These are phyloP conservation scores for Exocentrus adspersus DNA, from an alignment of 2,888 invertebrate species.

Conservation along the genomic window DNA sequence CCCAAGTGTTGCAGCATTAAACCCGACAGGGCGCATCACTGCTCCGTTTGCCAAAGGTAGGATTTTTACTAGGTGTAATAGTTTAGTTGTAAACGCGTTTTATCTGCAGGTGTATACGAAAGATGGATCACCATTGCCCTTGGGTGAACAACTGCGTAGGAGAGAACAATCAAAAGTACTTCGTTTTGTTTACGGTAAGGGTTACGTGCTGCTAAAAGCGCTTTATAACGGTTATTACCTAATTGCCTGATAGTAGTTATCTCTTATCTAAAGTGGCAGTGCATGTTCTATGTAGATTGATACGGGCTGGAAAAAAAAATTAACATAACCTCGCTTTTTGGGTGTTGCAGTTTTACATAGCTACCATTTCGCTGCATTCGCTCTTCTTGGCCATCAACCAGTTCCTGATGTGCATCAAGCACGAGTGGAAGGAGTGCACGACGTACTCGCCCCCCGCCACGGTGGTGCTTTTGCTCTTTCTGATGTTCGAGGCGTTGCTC, in stretches of 20 bases:
- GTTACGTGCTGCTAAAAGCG: not conserved
- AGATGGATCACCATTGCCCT: slow-evolving; percentile 92
- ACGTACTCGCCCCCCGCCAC: slow-evolving; percentile 95
- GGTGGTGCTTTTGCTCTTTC: slow-evolving; percentile 88
- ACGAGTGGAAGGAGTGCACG: slow-evolving; percentile 96
- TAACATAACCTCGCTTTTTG: too few relatives aligned
- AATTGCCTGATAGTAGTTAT: too few relatives aligned
- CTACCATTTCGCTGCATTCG: slow-evolving; percentile 94
- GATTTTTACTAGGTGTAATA: not conserved
- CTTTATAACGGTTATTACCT: too few relatives aligned
- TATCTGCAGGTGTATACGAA: slow-evolving; percentile 73
- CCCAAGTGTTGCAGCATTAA: slow-evolving; percentile 97
- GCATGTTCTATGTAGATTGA: too few relatives aligned
- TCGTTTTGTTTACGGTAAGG: slow-evolving; percentile 96
- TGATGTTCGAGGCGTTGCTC: slow-evolving; percentile 92
- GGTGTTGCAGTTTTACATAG: slow-evolving; percentile 94
- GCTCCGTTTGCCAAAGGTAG: slow-evolving; percentile 91
- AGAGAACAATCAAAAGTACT: slow-evolving; percentile 99
- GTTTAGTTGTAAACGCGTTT: slow-evolving; percentile 16
- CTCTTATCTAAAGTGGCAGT: too few relatives aligned
- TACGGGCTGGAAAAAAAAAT: too few relatives aligned
- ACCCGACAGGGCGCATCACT: slow-evolving; percentile 95
- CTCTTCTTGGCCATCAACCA: slow-evolving; percentile 92
- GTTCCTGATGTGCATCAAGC: slow-evolving; percentile 91
- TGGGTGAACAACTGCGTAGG: slow-evolving; percentile 99